A percentile compares a stretch with the other conserved stretches of the same genome.
phyloP scores from a whole-genome alignment of 2,888 invertebrate genomes.

The Corbicula japonica region DNA sequence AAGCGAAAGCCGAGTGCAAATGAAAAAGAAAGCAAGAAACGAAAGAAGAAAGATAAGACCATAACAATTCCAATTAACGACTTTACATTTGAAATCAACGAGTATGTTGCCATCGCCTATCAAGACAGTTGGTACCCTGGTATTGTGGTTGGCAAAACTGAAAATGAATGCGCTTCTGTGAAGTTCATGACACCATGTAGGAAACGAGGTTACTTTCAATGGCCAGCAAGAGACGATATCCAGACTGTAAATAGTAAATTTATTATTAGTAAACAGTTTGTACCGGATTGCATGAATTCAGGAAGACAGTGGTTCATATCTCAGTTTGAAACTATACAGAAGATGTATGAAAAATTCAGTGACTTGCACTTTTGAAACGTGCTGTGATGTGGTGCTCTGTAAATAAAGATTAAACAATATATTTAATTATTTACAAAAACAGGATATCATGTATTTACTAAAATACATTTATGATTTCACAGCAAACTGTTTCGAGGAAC shows the following conservation, averaged over 20 bases:
- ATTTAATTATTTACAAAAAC: too few relatives aligned
- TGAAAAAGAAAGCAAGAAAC: too few relatives aligned
- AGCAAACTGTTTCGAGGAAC: too few relatives aligned
- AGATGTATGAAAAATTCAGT: neutral
- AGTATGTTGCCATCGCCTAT: conserved; percentile 4
- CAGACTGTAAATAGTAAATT: neutral
- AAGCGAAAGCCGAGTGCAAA: too few relatives aligned
- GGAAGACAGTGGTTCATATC: neutral
- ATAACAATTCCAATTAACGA: too few relatives aligned
- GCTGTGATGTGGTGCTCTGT: neutral
- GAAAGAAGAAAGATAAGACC: too few relatives aligned
- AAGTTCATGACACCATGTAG: neutral
- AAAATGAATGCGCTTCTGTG: neutral
- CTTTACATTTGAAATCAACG: too few relatives aligned
- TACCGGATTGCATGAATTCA: neutral
- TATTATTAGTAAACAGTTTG: neutral
- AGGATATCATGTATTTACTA: too few relatives aligned
- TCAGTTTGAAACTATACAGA: neutral
- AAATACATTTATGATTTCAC: too few relatives aligned
- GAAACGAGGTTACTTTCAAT: conserved; percentile 3
- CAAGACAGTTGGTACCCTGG: conserved; percentile 5
- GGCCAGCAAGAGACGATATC: conserved; percentile 1
- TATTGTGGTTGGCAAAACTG: neutral
- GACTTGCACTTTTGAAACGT: neutral
- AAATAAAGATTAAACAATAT: too few relatives aligned